Evolutionary conservation across 1,140 invertebrate species (phyloP).

Genomic region (Penaeus indicus): DNA sequence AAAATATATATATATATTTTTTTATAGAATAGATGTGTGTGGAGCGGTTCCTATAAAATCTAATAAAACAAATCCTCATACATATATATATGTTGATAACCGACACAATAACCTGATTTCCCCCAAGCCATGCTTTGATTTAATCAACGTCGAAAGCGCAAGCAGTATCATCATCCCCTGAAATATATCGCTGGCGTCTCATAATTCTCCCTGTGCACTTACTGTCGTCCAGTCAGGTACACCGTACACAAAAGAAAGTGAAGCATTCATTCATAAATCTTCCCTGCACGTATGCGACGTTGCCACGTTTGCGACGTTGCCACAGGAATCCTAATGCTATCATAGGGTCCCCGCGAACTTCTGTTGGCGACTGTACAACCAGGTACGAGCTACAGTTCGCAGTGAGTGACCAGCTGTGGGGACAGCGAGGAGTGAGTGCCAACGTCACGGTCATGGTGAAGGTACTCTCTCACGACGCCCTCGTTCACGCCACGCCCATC

Average conservation of each 20-base stretch:
- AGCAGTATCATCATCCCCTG: too few relatives aligned
- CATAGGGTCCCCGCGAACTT: not conserved
- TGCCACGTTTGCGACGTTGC: not conserved
- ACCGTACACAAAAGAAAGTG: too few relatives aligned
- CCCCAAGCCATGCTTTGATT: slow-evolving; percentile 86
- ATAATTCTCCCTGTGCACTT: too few relatives aligned
- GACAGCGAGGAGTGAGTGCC: slow-evolving; percentile 79
- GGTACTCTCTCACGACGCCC: slow-evolving; percentile 88
- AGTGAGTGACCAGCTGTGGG: slow-evolving; percentile 59
- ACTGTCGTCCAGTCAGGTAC: too few relatives aligned
- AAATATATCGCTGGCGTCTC: too few relatives aligned
- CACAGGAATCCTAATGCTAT: not conserved
- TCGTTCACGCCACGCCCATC: slow-evolving; percentile 74
- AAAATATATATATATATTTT: too few relatives aligned
- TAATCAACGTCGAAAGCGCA: slow-evolving; percentile 70
- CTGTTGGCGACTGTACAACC: not conserved
- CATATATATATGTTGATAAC: not conserved
- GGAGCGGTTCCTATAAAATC: too few relatives aligned
- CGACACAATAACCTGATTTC: not conserved
- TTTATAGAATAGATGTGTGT: too few relatives aligned
- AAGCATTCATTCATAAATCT: too few relatives aligned
- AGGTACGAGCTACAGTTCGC: slow-evolving; percentile 41
- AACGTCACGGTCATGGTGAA: slow-evolving; percentile 87
- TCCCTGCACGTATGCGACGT: too few relatives aligned
- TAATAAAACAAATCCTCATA: too few relatives aligned